These are phyloP conservation scores for Montipora foliosa DNA, from an alignment of 64 coral and sea anemone species.

Conservation along the genomic window DNA sequence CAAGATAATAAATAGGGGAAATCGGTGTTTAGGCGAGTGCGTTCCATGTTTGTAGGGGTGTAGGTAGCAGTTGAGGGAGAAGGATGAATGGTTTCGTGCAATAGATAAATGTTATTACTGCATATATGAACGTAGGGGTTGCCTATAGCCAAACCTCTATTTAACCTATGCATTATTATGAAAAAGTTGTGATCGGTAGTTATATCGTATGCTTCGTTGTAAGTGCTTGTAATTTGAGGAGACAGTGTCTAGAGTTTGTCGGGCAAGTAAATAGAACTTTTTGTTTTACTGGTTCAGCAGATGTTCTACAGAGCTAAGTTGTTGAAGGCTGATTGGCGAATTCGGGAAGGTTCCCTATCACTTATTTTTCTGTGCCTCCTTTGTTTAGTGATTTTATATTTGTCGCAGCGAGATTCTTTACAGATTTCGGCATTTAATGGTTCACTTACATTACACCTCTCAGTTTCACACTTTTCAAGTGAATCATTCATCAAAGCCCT, in stretches of 20 bases:
- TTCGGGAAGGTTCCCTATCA: neutral
- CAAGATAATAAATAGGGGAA: no score
- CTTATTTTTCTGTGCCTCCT: neutral
- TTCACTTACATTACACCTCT: constrained; percentile 19
- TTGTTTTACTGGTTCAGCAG: constrained; percentile 5
- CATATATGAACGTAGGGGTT: neutral
- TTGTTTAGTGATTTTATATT: constrained; percentile 1
- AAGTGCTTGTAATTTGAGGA: constrained; percentile 24
- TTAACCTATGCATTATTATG: constrained; percentile 3
- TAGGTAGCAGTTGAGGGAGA: no score
- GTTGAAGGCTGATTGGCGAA: constrained; percentile 28
- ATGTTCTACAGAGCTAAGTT: constrained; percentile 8
- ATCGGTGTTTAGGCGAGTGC: no score
- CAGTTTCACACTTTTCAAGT: constrained; percentile 10
- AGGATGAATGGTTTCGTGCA: no score
- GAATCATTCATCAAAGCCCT: neutral
- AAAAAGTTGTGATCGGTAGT: constrained; percentile 23
- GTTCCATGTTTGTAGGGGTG: no score
- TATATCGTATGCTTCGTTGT: constrained; percentile 6
- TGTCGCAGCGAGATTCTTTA: constrained; percentile 10
- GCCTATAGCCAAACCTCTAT: neutral
- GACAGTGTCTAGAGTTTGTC: constrained; percentile 4
- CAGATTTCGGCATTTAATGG: constrained; percentile 11
- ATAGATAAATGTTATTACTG: no score
- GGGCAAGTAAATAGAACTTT: constrained; percentile 1